phyloP scores from a whole-genome alignment of 2,113 vertebrate species.

The Rhinogobius similis region DNA sequence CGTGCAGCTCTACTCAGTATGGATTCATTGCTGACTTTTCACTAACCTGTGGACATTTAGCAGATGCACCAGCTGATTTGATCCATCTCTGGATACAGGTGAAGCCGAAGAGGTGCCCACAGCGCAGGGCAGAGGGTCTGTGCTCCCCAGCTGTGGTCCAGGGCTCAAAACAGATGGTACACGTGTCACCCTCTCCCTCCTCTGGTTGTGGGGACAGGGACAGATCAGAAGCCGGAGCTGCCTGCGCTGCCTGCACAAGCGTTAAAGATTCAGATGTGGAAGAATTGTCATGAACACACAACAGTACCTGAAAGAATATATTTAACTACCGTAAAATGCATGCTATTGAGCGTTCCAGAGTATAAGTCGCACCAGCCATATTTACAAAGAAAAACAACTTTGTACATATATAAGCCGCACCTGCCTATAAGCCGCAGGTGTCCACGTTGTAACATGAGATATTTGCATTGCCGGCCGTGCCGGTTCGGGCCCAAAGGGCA shows the following conservation, averaged over 20 bases:
- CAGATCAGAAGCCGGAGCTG: background rate
- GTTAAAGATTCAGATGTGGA: background rate
- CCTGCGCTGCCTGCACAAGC: background rate
- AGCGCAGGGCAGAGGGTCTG: constrained; percentile 87
- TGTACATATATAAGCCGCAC: no score
- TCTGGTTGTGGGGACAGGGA: background rate
- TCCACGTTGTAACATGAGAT: no score
- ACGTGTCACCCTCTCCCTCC: constrained; percentile 85
- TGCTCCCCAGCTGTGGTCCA: constrained; percentile 93
- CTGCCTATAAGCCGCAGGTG: no score
- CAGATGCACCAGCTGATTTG: constrained; percentile 82
- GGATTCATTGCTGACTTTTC: background rate
- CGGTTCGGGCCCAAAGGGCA: no score
- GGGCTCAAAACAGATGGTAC: constrained; percentile 91
- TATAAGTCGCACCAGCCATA: no score
- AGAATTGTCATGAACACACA: no score
- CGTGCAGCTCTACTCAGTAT: no score
- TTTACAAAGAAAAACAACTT: no score
- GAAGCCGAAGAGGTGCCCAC: constrained; percentile 93
- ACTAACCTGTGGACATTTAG: constrained; percentile 95
- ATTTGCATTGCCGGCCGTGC: no score
- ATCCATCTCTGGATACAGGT: constrained; percentile 93
- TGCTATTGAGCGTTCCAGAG: no score
- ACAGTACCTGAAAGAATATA: no score
- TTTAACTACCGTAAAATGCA: no score